phyloP scores from a whole-genome alignment of 1,140 invertebrate species.

The Brachionus calyciflorus region DNA sequence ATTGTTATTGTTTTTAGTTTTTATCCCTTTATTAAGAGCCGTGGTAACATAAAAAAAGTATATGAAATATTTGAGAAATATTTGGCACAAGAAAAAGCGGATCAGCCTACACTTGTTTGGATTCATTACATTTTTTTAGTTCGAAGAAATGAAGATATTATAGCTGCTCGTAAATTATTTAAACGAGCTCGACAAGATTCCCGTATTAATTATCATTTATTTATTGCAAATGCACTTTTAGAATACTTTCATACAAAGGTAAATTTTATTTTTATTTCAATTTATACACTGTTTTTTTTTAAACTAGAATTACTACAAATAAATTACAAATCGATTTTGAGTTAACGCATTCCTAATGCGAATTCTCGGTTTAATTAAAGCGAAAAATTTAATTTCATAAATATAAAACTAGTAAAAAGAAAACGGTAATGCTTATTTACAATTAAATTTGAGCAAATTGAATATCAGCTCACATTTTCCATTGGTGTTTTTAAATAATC shows the following conservation, averaged over 20 bases:
- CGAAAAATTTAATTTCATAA: too few relatives aligned
- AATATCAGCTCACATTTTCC: too few relatives aligned
- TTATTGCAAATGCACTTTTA: constrained; percentile 92
- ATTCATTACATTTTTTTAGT: constrained; percentile 99
- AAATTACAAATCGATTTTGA: too few relatives aligned
- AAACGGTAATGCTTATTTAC: too few relatives aligned
- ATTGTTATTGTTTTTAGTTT: not conserved
- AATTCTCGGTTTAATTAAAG: too few relatives aligned
- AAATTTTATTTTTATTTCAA: not conserved
- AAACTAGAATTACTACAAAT: too few relatives aligned
- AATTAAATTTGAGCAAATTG: too few relatives aligned
- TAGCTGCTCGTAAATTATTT: constrained; percentile 87
- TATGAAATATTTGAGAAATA: constrained; percentile 9
- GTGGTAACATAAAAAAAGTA: constrained; percentile 3
- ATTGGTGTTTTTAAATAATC: too few relatives aligned
- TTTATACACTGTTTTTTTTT: not conserved
- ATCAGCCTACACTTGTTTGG: constrained; percentile 62
- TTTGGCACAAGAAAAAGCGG: not conserved
- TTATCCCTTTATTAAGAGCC: too few relatives aligned
- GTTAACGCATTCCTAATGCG: too few relatives aligned
- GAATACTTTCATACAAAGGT: constrained; percentile 97
- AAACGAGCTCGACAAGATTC: constrained; percentile 88
- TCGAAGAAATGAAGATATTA: constrained; percentile 91
- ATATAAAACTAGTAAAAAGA: too few relatives aligned
- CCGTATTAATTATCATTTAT: constrained; percentile 83